phyloP scores from a whole-genome alignment of 2,797 vertebrate genomes.

The Chaunax sp. region DNA sequence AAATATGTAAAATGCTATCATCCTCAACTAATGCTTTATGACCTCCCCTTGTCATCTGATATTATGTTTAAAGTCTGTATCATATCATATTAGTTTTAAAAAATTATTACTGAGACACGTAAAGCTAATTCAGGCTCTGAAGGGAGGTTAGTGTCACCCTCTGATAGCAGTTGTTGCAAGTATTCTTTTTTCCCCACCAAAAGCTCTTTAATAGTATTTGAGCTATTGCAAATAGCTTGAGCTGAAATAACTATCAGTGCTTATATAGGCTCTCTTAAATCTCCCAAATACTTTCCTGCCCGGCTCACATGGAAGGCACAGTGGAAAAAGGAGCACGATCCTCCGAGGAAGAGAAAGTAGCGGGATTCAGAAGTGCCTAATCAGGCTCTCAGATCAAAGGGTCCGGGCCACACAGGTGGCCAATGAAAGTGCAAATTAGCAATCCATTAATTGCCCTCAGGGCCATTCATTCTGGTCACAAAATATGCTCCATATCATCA shows the following conservation, averaged over 20 bases:
- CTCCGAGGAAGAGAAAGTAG: slow-evolving; percentile 77
- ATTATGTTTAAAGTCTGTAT: slow-evolving; percentile 25
- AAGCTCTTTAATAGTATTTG: slow-evolving; percentile 73
- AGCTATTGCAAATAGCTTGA: slow-evolving; percentile 80
- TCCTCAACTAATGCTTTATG: slow-evolving; percentile 38
- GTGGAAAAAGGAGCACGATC: slow-evolving; percentile 81
- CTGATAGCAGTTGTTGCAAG: slow-evolving; percentile 35
- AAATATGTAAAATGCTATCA: slow-evolving; percentile 62
- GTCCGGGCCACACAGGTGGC: slow-evolving; percentile 70
- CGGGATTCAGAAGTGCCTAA: slow-evolving; percentile 75
- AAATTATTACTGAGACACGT: slow-evolving; percentile 36
- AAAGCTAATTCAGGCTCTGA: slow-evolving; percentile 21
- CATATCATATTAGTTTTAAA: slow-evolving; percentile 35
- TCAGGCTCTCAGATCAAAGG: slow-evolving; percentile 83
- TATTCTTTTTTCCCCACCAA: slow-evolving; percentile 5
- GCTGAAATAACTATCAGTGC: slow-evolving; percentile 84
- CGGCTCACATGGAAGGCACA: slow-evolving; percentile 82
- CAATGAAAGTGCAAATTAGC: slow-evolving; percentile 83
- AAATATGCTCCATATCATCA: slow-evolving; percentile 82
- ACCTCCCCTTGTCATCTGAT: slow-evolving; percentile 30
- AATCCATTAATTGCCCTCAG: slow-evolving; percentile 79
- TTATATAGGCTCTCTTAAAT: slow-evolving; percentile 86
- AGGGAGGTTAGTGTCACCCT: slow-evolving; percentile 47
- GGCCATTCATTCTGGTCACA: slow-evolving; percentile 72
- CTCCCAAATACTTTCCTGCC: slow-evolving; percentile 85